These are phyloP conservation scores for Thumatha senex DNA, from an alignment of 2,888 invertebrate species.

Conservation along the genomic window DNA sequence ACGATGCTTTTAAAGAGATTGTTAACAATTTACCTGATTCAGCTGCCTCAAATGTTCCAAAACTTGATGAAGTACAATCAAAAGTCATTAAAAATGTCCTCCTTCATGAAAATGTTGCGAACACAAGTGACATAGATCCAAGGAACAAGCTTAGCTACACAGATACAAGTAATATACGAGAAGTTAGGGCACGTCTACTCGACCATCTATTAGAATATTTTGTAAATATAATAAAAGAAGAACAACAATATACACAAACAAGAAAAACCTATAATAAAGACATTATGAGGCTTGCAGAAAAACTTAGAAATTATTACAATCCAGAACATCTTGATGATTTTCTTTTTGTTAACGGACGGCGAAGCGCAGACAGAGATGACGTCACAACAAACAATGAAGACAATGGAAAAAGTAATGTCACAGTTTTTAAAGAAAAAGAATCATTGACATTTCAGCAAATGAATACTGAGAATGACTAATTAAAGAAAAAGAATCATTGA, in stretches of 20 bases:
- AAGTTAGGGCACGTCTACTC: slow-evolving; percentile 21
- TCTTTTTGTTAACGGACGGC: not conserved
- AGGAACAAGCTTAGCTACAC: not conserved
- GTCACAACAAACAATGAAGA: too few species aligned
- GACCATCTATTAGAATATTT: slow-evolving; percentile 29
- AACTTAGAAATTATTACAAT: slow-evolving; percentile 25
- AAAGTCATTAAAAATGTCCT: not conserved
- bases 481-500: not conserved
- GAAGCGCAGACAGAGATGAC: too few species aligned
- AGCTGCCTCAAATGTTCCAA: too few species aligned
- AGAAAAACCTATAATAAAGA: slow-evolving; percentile 18
- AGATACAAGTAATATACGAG: slow-evolving; percentile 15
- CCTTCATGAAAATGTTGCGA: not conserved
- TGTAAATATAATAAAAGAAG: slow-evolving; percentile 26
- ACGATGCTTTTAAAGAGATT: too few species aligned
- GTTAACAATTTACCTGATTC: too few species aligned
- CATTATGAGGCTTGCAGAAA: slow-evolving; percentile 21
- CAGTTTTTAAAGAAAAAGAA: too few species aligned
- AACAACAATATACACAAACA: slow-evolving; percentile 10
- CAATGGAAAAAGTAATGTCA: too few species aligned
- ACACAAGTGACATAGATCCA: too few species aligned
- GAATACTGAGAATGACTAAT: too few species aligned
- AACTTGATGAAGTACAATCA: too few species aligned
- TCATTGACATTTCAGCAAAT: too few species aligned
- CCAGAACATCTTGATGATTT: slow-evolving; percentile 16